Conservation (phyloP, 2,888 invertebrate species). For the Athalia rosae region DNA sequence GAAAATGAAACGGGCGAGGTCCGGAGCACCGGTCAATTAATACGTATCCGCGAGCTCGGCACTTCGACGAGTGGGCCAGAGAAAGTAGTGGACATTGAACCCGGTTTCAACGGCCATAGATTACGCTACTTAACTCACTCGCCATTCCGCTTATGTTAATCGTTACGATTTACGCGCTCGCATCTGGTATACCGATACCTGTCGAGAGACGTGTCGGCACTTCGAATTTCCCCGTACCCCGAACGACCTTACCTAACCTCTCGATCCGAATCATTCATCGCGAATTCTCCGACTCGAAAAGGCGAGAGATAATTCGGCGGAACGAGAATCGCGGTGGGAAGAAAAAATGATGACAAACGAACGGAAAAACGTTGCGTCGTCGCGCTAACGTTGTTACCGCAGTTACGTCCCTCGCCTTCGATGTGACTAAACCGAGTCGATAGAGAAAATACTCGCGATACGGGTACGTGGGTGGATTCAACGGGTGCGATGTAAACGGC, state of each 20-base stretch:
- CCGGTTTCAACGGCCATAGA: constrained; percentile 39
- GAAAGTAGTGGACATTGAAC: constrained; percentile 45
- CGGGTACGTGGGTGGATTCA: no score
- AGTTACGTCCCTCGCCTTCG: no score
- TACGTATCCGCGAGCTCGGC: constrained; percentile 8
- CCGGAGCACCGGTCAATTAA: constrained; percentile 20
- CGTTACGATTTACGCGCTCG: constrained; percentile 25
- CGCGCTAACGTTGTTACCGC: no score
- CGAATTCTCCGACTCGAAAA: background rate
- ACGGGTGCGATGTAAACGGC: background rate
- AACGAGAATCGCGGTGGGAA: background rate
- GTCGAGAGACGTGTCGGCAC: background rate
- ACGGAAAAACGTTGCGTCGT: background rate
- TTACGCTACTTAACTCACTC: constrained; percentile 45
- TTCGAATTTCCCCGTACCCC: background rate
- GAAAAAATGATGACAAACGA: background rate
- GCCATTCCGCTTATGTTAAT: constrained; percentile 44
- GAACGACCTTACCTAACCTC: no score
- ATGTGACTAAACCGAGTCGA: no score
- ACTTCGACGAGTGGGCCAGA: constrained; percentile 38
- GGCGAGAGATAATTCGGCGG: background rate
- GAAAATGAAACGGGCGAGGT: constrained; percentile 3
- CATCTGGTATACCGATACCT: background rate
- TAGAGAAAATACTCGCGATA: no score
- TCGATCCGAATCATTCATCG: background rate